Base-by-base conservation (phyloP, 2,797 vertebrate genomes). In the Pseudomugil gertrudae region DNA sequence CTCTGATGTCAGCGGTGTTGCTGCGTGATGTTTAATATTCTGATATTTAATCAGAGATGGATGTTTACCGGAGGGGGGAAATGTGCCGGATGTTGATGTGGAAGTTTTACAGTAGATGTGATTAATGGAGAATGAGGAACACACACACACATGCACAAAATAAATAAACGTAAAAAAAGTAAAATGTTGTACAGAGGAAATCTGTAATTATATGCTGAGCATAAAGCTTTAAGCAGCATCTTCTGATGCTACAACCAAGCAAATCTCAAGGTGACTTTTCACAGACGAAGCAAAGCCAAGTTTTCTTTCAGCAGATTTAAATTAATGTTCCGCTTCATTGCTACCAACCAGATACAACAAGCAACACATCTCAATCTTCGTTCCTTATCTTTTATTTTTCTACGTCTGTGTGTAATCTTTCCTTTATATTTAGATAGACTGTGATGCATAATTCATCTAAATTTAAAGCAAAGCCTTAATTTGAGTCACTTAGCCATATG, bases 61-160 rank as follows among this genome's bases (percentile, higher is more conserved):
- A 89, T 92, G 91, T 92, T 93, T 89, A 90, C 91, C 87, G 87
- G 87, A 87, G 90, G 90, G 86, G 88, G 87, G 87, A 76, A 88
- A 84, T 74, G 56, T 82, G 86, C 54, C 63, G 52, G 60, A 77
- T 80, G 78, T 84, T 77, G 78, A 82, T 85, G 75, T 75, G 45
- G 17, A 78, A 57, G 63, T 84, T 86, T 82, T 63, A 52, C 23
- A 52, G 50, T 29, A 66, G 67, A 80, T 83, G 63, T 63, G 66
- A 86, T 87, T 81, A 88, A 86, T 86, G 80, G 73, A 65, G 30
- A 73, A 45, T 13, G 15, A 26, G 9, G 9, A 53, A 24, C 27
- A 29, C 29, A 29, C 23, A 47, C 17, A 9, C 24, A 19, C 38
- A 33, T 7, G 8, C 11, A 3, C 19, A 9, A 43, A 43, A 43